These are phyloP conservation scores for Agrotis ipsilon DNA, from an alignment of 2,888 invertebrate genomes.

Conservation along the genomic window DNA sequence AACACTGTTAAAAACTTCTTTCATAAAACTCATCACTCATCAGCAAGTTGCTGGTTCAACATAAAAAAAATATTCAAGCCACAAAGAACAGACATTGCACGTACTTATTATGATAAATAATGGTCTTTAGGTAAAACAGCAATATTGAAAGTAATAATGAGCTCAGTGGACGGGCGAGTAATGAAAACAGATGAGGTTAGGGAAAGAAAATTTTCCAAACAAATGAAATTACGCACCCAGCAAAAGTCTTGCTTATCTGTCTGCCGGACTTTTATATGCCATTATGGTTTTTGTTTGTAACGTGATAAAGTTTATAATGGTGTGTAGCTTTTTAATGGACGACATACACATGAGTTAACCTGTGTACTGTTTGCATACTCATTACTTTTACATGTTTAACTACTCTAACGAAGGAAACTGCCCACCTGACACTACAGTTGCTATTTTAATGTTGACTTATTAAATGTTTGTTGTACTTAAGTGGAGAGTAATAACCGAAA, in stretches of 20 bases:
- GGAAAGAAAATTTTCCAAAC: conserved; percentile 65
- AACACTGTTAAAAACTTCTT: not conserved
- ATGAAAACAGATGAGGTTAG: conserved; percentile 76
- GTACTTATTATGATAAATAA: conserved; percentile 73
- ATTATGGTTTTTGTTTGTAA: conserved; percentile 27
- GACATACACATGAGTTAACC: not conserved
- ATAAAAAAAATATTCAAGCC: conserved; percentile 59
- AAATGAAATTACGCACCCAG: conserved; percentile 64
- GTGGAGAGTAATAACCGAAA: too few species aligned
- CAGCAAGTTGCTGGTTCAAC: conserved; percentile 34
- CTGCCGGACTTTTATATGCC: conserved; percentile 23
- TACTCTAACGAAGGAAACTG: not conserved
- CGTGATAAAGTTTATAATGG: conserved; percentile 20
- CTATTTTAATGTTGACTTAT: not conserved
- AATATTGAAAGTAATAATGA: conserved; percentile 76
- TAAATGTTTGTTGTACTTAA: too few species aligned
- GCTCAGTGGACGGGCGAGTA: conserved; percentile 70
- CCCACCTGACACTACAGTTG: not conserved
- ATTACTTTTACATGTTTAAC: not conserved
- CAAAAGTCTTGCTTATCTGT: conserved; percentile 45
- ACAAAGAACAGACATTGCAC: conserved; percentile 56
- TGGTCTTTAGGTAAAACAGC: conserved; percentile 69
- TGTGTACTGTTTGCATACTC: not conserved
- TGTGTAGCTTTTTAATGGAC: not conserved
- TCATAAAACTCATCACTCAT: not conserved